Base-by-base conservation (phyloP, 2,888 invertebrate genomes). In the Glyphotaelius pellucidus region DNA sequence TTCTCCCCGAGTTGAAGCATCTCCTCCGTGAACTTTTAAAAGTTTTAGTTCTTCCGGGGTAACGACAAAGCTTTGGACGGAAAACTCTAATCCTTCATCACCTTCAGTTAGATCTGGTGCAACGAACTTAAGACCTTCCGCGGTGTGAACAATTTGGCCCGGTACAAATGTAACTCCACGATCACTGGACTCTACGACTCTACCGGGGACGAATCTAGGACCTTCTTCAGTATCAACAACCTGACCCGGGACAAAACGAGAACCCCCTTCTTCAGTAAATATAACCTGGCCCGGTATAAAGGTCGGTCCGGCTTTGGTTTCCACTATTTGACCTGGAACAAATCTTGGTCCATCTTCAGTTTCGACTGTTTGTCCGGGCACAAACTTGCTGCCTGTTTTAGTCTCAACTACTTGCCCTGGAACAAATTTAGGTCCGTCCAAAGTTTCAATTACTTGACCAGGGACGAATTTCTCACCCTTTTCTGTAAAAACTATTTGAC, bases 261-360 rank as follows among this genome's bases (percentile, higher is more conserved):
- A 96, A 83, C 96, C 96, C 95, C 96, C 96, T 94, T 96, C 96
- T 94, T 96, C 96, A 11, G 97, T 97, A 30, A 95, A 96, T 94
- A 98, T 98, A 14, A 98, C 97, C 95, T 98, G 97, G 47, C 98
- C 98, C 0, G 98, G 98, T 94, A 98, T 97, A 94, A 98, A 97
- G 1, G 97, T 97, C 1, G 98, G 97, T 0, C 98, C 98, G 52
- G 97, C 97, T 94, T 97, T 97, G 2, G 97, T 97, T 94, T 97
- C 97, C 90, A 98, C 97, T 92, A 98, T 97, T 95, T 98, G 97
- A 19, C 98, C 98, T 0, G 98, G 98, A n/a, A 98, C 97, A 94
- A 98, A 98, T 93, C 97, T 96, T 31, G 97, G 97, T 0, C 98
- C 98, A 93, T 97, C 97, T 90, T 97, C 96, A 0, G 97, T 97